Base-by-base conservation (phyloP, 2,888 invertebrate species). In the Emmelina monodactyla region DNA sequence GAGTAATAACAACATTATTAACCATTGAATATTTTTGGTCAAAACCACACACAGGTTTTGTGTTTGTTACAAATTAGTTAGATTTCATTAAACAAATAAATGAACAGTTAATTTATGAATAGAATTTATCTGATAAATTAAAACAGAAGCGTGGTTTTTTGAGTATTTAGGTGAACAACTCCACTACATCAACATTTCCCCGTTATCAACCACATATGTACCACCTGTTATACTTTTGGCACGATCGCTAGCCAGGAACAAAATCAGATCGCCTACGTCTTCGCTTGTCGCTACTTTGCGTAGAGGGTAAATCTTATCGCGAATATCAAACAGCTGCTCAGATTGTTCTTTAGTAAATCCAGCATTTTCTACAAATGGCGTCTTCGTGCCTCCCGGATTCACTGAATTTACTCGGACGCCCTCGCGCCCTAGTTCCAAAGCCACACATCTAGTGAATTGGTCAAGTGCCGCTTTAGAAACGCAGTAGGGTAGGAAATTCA, bases 401-500 rank as follows among this genome's bases (percentile, higher is more conserved):
- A 96, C 93, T 19, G 89, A 85, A 68, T 96, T 96, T 0, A 92
- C 93, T 28, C 95, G 82, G 0, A 96, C 90, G 43, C 88, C 85
- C 51, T 88, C 85, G 0, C 82, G 56, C 22, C 88, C 91, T 34
- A 92, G 68, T 54, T 93, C 97, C 34, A 97, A 66, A 9, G 97
- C 96, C 6, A 88, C 80, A 59, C 94, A 94, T 57, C 88, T 85
- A 0, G 97, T 97, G 47, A 98, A 87, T 59, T 97, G 96, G 76
- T 98, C 97, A 10, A 97, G 66, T 2, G 95, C 94, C 16, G 94
- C 85, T 79, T 98, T 98, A 5, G 94, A 93, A 73, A 97, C 88
- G 49, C 88, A 88, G 63, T 98, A 98, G 0, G 94, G 89, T 37
- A 95, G 62, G 12, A 92, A 88, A 37, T 89, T 87, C 2, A 94